Evolutionary conservation across 2,888 invertebrate species (phyloP), one percentile per base, ranked within the genome.

Genomic region (Eupithecia dodoneata): DNA sequence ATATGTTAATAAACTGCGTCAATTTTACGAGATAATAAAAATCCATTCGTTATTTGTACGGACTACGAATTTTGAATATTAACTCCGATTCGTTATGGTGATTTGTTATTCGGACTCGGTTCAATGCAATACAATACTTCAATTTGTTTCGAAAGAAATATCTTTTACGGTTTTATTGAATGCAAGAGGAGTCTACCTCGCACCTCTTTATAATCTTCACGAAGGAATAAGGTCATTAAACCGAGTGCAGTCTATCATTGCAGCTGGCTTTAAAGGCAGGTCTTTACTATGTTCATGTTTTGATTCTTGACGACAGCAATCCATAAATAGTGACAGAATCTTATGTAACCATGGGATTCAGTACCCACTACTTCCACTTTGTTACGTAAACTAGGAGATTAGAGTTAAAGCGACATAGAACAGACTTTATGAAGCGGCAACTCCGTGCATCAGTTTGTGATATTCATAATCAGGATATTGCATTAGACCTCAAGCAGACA

Each of bases 11-110:
- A 71, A 77, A 74, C 72, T 72, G 77, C 59, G 72, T 74, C 74
- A 77, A 59, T 74, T 77, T 74, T 72, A 74, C 72, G 77, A 74
- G 42, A 69, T 77, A 77, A 77, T 77, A 77, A 72, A 76, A 77
- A 74, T 63, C n/a, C 72, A 73, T 73, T 76, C 63, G 59, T 47
- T 76, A 76, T 76, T 76, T 76, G 72, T 69, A 69, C 69, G 47
- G 72, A 75, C 59, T 76, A 69, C 76, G 72, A 69, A 72, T 73
- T 76, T 72, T 72, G 76, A 69, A 76, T 75, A 72, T 74, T 71
- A 76, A 73, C 73, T 65, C 44, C 13, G 52, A 45, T 65, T 71
- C 73, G 63, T 71, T 74, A 6, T 71, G 45, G 69, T 73, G 70
- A 76, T 73, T 73, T 71, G 76, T 73, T 75, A 55, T 72, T 69